Percentiles rank a stretch among this genome's conserved stretches.
These are phyloP conservation scores for Limosa lapponica DNA, from an alignment of 2,797 vertebrate species.

Conservation along the genomic window DNA sequence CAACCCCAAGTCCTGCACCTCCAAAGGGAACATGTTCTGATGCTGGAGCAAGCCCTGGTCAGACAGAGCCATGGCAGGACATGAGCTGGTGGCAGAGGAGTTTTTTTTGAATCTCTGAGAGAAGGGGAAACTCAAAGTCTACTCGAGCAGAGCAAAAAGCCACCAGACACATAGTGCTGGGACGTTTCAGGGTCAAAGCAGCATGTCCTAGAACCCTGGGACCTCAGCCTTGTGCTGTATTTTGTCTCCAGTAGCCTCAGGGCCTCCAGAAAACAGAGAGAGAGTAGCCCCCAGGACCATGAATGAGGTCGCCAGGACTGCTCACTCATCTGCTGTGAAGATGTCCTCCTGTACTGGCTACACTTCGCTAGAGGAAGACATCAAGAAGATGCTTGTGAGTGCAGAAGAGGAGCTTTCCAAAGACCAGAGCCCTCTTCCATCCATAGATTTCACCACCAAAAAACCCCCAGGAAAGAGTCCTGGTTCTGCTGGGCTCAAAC, in stretches of 20 bases:
- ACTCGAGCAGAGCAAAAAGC: accelerated
- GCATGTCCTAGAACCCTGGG: accelerated
- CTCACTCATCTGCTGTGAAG: not conserved
- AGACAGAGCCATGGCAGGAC: accelerated
- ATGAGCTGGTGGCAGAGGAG: not conserved
- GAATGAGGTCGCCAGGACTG: not conserved
- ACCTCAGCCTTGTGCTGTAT: not conserved
- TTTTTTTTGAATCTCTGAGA: not conserved
- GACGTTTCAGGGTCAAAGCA: not conserved
- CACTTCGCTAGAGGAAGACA: not conserved
- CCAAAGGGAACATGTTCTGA: not conserved
- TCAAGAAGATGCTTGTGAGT: not conserved
- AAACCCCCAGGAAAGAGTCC: not conserved
- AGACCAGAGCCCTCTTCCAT: not conserved
- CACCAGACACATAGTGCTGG: not conserved
- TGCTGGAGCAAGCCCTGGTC: not conserved
- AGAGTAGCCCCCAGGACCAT: not conserved
- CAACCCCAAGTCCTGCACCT: not conserved
- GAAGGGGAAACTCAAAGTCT: not conserved
- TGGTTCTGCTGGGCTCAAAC: not conserved
- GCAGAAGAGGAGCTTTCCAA: not conserved
- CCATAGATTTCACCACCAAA: not conserved
- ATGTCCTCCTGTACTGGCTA: not conserved
- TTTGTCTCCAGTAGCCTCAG: not conserved
- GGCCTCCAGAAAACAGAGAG: not conserved